Base-by-base conservation (phyloP, 2,888 invertebrate genomes). In the Megamerina dolium region DNA sequence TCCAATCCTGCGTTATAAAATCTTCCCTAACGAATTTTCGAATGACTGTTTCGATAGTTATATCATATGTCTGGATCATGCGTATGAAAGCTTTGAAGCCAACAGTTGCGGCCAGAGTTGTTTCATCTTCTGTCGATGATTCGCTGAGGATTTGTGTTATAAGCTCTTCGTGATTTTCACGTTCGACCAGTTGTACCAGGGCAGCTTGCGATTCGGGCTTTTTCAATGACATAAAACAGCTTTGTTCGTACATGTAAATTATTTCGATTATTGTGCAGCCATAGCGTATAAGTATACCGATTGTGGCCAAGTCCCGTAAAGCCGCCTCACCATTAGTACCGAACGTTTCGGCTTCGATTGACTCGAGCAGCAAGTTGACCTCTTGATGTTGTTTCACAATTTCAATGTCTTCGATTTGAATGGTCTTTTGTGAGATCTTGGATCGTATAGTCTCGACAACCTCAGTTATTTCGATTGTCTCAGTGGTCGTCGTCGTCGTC, bases 51-150 rank as follows among this genome's bases (percentile, higher is more conserved):
- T 90, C 89, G 17, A 90, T 85, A 2, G 86, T 83, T 38, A 82
- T 81, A 61, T 87, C 83, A 59, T 83, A 82, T 45, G 83, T 74
- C 63, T 87, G 86, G 8, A 90, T 82, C 87, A 90, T 87, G 60
- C 82, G 82, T 74, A 90, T 82, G 66, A 90, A 87, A 5, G 90
- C 89, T 52, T 84, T 79, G 71, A 90, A 89, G 10, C 89, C 89
- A 38, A 86, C 85, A 39, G 86, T 87, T 1, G 86, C 83, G 4
- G 86, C 87, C 17, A 87, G 76, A 17, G 82, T 73, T 43, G 82
- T 81, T 65, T 88, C 87, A 63, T 87, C 87, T 39, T 83, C 80
- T 2, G 84, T 77, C 0, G 84, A 83, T 64, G 87, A 87, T 71
- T 88, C 87, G 1, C 85, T 84, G 38, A 89, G 74, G 37, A 89